A percentile compares a stretch with the other conserved stretches of the same genome.
Evolutionary conservation across 2,888 invertebrate genomes (phyloP).

Genomic region (Lypha dubia): DNA sequence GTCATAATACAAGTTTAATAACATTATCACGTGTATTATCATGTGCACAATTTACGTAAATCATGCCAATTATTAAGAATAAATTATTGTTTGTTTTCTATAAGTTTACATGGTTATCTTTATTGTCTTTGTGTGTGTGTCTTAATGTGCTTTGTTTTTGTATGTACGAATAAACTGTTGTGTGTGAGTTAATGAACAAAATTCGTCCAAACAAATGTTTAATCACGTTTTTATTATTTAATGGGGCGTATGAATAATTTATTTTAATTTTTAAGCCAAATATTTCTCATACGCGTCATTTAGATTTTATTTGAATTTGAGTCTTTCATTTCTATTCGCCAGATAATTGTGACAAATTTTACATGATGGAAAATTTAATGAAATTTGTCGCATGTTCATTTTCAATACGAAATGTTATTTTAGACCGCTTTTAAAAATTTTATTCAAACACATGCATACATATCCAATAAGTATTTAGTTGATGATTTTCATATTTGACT

Average conservation of each 20-base stretch:
- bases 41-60: constrained; percentile 15
- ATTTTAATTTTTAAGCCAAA: not conserved
- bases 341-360: too few relatives aligned
- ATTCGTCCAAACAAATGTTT: too few relatives aligned
- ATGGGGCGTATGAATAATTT: constrained; percentile 22
- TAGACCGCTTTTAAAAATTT: too few relatives aligned
- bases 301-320: too few relatives aligned
- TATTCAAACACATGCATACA: too few relatives aligned
- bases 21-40: constrained; percentile 31
- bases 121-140: not conserved
- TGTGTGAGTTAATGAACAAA: not conserved
- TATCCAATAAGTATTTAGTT: too few relatives aligned
- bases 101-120: not conserved
- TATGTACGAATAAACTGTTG: too few relatives aligned
- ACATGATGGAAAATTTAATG: too few relatives aligned
- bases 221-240: not conserved
- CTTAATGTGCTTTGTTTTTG: not conserved
- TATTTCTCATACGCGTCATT: constrained; percentile 18
- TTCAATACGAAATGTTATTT: too few relatives aligned
- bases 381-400: too few relatives aligned
- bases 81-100: not conserved
- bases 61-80: not conserved
- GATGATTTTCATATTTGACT: too few relatives aligned
- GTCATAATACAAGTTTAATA: not conserved
- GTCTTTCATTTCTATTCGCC: too few relatives aligned